Conservation (phyloP, 2,113 vertebrate species). For the Antigone vipio region DNA sequence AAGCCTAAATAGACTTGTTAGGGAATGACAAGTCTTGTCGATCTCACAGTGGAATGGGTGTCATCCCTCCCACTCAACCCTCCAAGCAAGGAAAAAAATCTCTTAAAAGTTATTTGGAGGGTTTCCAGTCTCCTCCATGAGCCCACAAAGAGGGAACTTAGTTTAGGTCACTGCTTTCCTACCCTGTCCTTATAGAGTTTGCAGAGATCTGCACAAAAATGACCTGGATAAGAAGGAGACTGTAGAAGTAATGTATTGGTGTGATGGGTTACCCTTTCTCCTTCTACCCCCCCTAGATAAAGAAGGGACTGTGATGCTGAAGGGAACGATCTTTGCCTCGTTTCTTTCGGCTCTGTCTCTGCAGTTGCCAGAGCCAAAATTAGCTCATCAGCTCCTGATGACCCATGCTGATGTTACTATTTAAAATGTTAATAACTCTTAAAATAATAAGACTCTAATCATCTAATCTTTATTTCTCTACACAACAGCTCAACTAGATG, state of each 20-base stretch:
- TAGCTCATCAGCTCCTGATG: slow-evolving; percentile 8
- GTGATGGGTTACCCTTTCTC: neutral
- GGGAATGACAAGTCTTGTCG: neutral
- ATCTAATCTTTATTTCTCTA: neutral
- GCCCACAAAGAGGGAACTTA: neutral
- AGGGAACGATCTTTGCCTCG: neutral
- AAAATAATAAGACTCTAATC: slow-evolving; percentile 20
- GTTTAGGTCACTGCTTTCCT: neutral
- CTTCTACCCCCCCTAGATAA: neutral
- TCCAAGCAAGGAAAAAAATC: neutral
- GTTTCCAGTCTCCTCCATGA: neutral
- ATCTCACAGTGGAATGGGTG: neutral
- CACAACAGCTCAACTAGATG: neutral
- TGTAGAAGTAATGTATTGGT: neutral
- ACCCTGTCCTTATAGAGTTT: neutral
- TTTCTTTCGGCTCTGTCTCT: neutral
- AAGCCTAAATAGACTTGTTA: slow-evolving; percentile 28
- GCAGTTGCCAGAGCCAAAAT: neutral
- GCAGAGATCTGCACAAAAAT: neutral
- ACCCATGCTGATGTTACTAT: neutral
- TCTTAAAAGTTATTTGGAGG: neutral
- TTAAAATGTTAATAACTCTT: slow-evolving; percentile 6
- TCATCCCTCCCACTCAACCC: neutral
- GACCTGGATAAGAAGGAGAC: neutral
- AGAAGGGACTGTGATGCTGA: neutral